Percentiles rank a stretch among this genome's conserved stretches.
phyloP scores from a whole-genome alignment of 1,140 invertebrate genomes.

The Watersipora subatra region DNA sequence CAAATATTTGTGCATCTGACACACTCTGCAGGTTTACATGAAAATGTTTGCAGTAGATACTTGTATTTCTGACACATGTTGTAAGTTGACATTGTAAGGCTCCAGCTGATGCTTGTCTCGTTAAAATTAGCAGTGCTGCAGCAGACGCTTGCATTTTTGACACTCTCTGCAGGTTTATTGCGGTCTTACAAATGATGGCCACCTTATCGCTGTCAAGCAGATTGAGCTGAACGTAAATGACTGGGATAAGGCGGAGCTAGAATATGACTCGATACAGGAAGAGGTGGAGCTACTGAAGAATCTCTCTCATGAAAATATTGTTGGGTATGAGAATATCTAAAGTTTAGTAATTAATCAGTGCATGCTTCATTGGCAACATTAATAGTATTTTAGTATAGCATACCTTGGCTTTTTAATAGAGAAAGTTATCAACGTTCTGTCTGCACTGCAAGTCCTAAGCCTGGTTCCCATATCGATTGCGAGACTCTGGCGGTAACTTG shows the following conservation, averaged over 20 bases:
- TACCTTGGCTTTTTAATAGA: neutral
- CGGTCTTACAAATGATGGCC: slow-evolving; percentile 34
- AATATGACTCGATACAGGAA: slow-evolving; percentile 39
- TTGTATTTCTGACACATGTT: too few relatives aligned
- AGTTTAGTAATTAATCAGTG: neutral
- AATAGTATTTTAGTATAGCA: neutral
- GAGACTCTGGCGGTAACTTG: too few relatives aligned
- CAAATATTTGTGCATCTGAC: too few relatives aligned
- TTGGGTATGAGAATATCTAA: slow-evolving; percentile 34
- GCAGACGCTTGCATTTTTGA: too few relatives aligned
- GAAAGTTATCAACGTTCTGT: too few relatives aligned
- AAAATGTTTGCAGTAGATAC: too few relatives aligned
- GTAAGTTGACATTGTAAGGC: too few relatives aligned
- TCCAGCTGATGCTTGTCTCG: too few relatives aligned
- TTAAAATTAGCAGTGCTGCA: too few relatives aligned
- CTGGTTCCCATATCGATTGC: too few relatives aligned
- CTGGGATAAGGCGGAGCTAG: slow-evolving; percentile 27
- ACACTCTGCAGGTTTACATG: too few relatives aligned
- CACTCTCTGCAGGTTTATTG: slow-evolving; percentile 34
- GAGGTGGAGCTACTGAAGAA: slow-evolving; percentile 39
- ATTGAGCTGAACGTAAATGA: slow-evolving; percentile 34
- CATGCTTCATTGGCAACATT: neutral
- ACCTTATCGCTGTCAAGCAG: slow-evolving; percentile 39
- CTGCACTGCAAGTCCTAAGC: too few relatives aligned
- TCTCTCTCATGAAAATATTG: slow-evolving; percentile 36